Conservation (phyloP, 2,888 invertebrate genomes). For the Dinocampus coccinellae region DNA sequence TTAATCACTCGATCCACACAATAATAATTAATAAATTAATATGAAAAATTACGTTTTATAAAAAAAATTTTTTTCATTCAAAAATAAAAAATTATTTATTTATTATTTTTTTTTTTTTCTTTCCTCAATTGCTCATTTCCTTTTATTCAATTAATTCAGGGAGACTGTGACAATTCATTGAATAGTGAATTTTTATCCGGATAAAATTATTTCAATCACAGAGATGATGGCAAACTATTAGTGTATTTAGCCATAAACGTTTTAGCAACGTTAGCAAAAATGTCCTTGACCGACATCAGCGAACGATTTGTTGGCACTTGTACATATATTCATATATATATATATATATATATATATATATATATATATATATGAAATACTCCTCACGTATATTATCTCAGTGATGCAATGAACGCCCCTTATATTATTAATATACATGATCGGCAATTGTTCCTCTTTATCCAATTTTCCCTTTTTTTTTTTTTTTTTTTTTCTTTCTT, state of each 20-base stretch:
- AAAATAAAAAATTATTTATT: too few relatives aligned
- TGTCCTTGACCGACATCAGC: constrained; percentile 51
- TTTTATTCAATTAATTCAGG: too few relatives aligned
- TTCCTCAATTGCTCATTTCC: too few relatives aligned
- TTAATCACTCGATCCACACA: too few relatives aligned
- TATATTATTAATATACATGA: neutral
- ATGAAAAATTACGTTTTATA: too few relatives aligned
- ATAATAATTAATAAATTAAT: too few relatives aligned
- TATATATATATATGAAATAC: neutral
- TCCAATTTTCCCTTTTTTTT: neutral
- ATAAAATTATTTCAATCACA: neutral
- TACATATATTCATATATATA: too few relatives aligned
- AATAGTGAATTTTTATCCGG: neutral
- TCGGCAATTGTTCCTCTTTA: neutral
- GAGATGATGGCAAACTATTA: constrained; percentile 39
- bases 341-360: too few relatives aligned
- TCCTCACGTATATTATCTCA: neutral
- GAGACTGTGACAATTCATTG: neutral
- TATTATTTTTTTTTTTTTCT: too few relatives aligned
- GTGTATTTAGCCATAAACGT: constrained; percentile 49
- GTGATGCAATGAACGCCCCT: neutral
- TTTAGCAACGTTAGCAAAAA: constrained; percentile 45
- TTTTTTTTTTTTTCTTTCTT: too few relatives aligned
- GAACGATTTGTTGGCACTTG: constrained; percentile 4
- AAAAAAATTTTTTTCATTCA: too few relatives aligned